phyloP scores from a whole-genome alignment of 2,797 vertebrate genomes.

The Semotilus atromaculatus region DNA sequence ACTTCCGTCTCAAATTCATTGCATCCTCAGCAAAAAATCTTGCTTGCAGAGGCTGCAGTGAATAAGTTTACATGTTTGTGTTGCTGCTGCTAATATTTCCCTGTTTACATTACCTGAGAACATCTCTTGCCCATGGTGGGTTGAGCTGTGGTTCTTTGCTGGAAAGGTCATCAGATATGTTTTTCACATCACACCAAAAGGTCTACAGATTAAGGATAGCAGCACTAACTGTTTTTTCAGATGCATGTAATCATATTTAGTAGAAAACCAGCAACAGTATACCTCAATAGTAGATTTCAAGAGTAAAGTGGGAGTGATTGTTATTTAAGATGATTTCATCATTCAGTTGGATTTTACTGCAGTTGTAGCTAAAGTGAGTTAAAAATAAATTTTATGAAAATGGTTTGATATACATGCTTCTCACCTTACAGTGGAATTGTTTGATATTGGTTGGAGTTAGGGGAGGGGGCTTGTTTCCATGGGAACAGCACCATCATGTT shows the following conservation, averaged over 20 bases:
- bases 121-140: not conserved
- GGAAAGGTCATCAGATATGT: conserved; percentile 1
- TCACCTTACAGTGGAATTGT: conserved; percentile 30
- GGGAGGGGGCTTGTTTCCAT: conserved; percentile 44
- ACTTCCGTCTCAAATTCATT: not conserved
- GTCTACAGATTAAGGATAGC: not conserved
- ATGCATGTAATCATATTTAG: not conserved
- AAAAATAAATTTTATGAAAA: not conserved
- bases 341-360: not conserved
- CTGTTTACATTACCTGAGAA: not conserved
- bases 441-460: conserved; percentile 16
- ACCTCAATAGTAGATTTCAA: not conserved
- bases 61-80: not conserved
- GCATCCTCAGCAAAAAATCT: not conserved
- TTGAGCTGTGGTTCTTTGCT: not conserved
- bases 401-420: not conserved
- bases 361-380: not conserved
- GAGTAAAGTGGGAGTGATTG: too few species aligned
- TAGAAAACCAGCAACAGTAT: not conserved
- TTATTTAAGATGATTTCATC: not conserved
- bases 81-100: not conserved
- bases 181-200: not conserved
- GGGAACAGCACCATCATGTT: conserved; percentile 50
- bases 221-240: not conserved
- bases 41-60: not conserved